Percentiles rank a stretch among this genome's conserved stretches.
phyloP scores from a whole-genome alignment of 1,140 invertebrate species.

The Trichomalopsis sarcophagae region DNA sequence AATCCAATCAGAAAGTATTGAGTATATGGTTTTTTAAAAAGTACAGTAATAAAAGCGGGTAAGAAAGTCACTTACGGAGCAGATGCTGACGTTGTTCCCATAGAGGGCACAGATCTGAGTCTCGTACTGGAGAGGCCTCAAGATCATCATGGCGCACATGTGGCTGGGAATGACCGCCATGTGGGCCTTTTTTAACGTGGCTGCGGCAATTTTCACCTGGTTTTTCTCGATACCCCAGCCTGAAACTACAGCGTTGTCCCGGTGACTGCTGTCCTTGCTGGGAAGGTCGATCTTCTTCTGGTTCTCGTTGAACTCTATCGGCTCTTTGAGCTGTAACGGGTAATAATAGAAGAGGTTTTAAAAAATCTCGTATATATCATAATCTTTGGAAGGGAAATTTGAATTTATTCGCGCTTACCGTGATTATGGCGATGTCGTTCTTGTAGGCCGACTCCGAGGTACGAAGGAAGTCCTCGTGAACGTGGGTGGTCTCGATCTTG shows the following conservation, averaged over 20 bases:
- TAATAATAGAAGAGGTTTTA: no score
- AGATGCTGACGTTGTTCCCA: background rate
- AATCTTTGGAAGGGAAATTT: no score
- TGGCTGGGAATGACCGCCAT: background rate
- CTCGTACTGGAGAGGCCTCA: background rate
- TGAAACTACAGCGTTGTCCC: background rate
- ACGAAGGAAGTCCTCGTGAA: slow-evolving; percentile 22
- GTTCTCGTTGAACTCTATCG: background rate
- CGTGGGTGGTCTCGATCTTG: background rate
- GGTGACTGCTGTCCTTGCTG: background rate
- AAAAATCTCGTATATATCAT: no score
- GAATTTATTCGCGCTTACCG: slow-evolving; percentile 15
- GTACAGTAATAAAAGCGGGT: background rate
- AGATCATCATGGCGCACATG: background rate
- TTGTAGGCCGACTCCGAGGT: background rate
- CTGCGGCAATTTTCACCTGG: background rate
- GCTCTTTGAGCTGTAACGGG: background rate
- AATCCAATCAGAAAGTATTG: background rate
- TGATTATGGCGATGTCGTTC: slow-evolving; percentile 53
- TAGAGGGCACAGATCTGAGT: slow-evolving; percentile 18
- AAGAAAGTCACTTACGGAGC: slow-evolving; percentile 19
- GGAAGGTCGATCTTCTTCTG: slow-evolving; percentile 24
- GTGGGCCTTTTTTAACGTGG: background rate
- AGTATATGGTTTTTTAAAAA: background rate
- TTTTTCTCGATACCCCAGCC: slow-evolving; percentile 35